Evolutionary conservation across 1,140 invertebrate genomes (phyloP).

Genomic region (Drosophila micromelanica): DNA sequence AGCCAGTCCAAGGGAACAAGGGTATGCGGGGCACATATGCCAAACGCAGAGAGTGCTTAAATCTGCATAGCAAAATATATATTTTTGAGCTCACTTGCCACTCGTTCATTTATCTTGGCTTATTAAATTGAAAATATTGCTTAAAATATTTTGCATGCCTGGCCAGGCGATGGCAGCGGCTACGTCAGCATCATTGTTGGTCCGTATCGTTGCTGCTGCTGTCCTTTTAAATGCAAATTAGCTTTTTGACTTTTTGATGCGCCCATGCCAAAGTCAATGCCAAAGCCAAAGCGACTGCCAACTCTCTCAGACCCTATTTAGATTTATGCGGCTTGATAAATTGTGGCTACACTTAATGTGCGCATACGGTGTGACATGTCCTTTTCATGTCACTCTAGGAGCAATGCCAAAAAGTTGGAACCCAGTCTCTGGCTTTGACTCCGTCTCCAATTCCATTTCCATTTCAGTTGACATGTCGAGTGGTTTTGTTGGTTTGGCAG

Average conservation of each 20-base stretch:
- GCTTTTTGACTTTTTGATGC: conserved; percentile 81
- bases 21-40: conserved; percentile 41
- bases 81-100: neutral
- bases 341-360: conserved; percentile 82
- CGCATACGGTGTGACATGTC: conserved; percentile 82
- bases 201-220: conserved; percentile 50
- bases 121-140: conserved; percentile 82
- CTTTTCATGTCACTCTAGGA: conserved; percentile 76
- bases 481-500: conserved; percentile 69
- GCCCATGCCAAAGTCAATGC: conserved; percentile 29
- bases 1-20: conserved; percentile 25
- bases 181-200: conserved; percentile 54
- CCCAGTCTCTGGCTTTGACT: conserved; percentile 1
- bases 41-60: conserved; percentile 23
- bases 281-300: conserved; percentile 8
- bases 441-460: conserved; percentile 37
- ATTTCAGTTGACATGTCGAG: conserved; percentile 81
- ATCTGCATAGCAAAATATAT: conserved; percentile 12
- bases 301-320: conserved; percentile 73
- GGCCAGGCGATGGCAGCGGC: conserved; percentile 23
- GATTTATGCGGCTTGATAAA: conserved; percentile 82
- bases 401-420: conserved; percentile 61
- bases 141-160: conserved; percentile 62
- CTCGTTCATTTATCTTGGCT: conserved; percentile 75
- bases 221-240: conserved; percentile 82